phyloP scores from a whole-genome alignment of 2,113 vertebrate species.

The Psophia crepitans region DNA sequence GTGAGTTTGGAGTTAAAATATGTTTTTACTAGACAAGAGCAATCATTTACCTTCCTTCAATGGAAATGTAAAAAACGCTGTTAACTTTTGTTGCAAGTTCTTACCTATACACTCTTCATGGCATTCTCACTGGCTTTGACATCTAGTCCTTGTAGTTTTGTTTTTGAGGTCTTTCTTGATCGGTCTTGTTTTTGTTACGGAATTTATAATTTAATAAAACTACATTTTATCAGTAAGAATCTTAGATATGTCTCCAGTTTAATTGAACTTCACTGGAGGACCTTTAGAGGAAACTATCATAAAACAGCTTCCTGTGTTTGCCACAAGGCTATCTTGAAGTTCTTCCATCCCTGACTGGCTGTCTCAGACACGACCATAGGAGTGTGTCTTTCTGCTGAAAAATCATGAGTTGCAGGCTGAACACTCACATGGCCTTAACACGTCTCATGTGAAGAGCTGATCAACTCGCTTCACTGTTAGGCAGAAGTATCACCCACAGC shows the following conservation, averaged over 20 bases:
- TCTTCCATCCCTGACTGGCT: neutral
- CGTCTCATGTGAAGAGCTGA: neutral
- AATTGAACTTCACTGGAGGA: neutral
- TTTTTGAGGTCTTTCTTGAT: conserved; percentile 71
- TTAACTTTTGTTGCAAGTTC: conserved; percentile 69
- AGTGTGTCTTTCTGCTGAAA: neutral
- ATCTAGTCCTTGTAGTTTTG: conserved; percentile 75
- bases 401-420: neutral
- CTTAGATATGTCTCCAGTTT: neutral
- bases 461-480: neutral
- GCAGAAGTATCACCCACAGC: neutral
- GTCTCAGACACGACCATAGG: neutral
- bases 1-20: conserved; percentile 71
- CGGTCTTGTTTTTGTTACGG: conserved; percentile 77
- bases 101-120: conserved; percentile 64
- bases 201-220: conserved; percentile 87
- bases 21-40: conserved; percentile 71
- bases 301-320: neutral
- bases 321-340: neutral
- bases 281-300: neutral
- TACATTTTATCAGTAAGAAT: conserved; percentile 79
- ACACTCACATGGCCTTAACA: neutral
- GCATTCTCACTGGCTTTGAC: conserved; percentile 70
- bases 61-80: conserved; percentile 73
- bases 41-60: conserved; percentile 66